Percentiles rank a stretch among this genome's conserved stretches.
These are phyloP conservation scores for Anomalospiza imberbis DNA, from an alignment of 2,797 vertebrate species.

Conservation along the genomic window DNA sequence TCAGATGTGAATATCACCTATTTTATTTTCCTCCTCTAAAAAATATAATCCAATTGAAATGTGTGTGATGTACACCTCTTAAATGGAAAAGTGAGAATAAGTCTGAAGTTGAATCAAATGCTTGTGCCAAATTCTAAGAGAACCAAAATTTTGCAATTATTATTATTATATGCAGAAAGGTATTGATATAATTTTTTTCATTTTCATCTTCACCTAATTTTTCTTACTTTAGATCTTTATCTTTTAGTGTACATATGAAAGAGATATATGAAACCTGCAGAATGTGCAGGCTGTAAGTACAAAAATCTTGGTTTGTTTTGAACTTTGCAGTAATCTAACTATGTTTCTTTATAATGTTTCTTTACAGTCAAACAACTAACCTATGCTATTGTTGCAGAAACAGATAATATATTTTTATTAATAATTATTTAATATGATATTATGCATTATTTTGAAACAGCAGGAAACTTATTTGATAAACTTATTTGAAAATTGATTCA, in stretches of 20 bases:
- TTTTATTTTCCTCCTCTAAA: not conserved
- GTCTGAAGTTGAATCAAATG: not conserved
- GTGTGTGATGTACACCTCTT: not conserved
- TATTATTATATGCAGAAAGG: not conserved
- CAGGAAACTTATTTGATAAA: not conserved
- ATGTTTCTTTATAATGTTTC: not conserved
- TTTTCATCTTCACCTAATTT: not conserved
- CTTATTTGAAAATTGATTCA: constrained; percentile 5
- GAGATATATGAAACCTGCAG: not conserved
- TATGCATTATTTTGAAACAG: constrained; percentile 8
- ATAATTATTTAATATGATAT: not conserved
- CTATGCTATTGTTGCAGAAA: constrained; percentile 5
- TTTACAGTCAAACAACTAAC: not conserved
- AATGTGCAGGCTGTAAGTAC: not conserved
- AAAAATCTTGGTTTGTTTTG: not conserved
- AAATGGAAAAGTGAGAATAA: not conserved
- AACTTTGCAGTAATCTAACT: not conserved
- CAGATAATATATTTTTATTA: not conserved
- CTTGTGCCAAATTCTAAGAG: not conserved
- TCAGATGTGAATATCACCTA: not conserved
- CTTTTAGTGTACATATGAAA: not conserved
- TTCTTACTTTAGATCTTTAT: not conserved
- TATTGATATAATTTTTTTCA: not conserved
- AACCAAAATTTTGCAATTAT: not conserved
- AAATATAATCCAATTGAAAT: not conserved